Evolutionary conservation across 2,113 vertebrate species (phyloP).

Genomic region (Alethe diademata): DNA sequence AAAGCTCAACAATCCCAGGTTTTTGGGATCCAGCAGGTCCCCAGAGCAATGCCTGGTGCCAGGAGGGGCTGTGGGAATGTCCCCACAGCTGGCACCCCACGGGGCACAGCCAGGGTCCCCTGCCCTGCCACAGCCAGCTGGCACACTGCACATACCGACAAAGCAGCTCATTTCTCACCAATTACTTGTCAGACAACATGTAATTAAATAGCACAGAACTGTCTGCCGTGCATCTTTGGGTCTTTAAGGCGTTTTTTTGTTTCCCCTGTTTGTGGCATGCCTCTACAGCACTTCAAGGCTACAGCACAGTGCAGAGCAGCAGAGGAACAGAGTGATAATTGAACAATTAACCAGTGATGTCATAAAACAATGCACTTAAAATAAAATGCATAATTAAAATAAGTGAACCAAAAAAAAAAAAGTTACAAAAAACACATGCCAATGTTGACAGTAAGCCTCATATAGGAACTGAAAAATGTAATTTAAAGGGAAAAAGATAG

Average conservation of each 20-base stretch:
- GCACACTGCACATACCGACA: neutral
- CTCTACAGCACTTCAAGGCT: slow-evolving; percentile 10
- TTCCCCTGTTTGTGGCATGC: neutral
- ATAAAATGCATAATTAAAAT: slow-evolving; percentile 66
- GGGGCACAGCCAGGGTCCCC: neutral
- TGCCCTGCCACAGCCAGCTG: neutral
- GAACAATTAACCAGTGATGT: slow-evolving; percentile 60
- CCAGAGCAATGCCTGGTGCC: rapidly evolving
- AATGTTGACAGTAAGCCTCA: neutral
- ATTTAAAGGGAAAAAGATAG: neutral
- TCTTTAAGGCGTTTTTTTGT: neutral
- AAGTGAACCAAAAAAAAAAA: slow-evolving; percentile 11
- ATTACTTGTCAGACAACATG: neutral
- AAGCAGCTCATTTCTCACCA: neutral
- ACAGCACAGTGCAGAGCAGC: neutral
- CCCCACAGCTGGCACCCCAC: rapidly evolving
- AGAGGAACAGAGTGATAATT: slow-evolving; percentile 39
- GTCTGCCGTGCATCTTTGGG: neutral
- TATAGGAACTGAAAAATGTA: neutral
- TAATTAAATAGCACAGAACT: slow-evolving; percentile 1
- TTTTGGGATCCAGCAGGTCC: too few species aligned
- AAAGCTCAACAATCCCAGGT: too few species aligned
- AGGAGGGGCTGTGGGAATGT: neutral
- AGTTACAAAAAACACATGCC: neutral
- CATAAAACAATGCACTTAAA: slow-evolving; percentile 61